phyloP scores from a whole-genome alignment of 2,113 vertebrate genomes.

The Toxotes chatareus region DNA sequence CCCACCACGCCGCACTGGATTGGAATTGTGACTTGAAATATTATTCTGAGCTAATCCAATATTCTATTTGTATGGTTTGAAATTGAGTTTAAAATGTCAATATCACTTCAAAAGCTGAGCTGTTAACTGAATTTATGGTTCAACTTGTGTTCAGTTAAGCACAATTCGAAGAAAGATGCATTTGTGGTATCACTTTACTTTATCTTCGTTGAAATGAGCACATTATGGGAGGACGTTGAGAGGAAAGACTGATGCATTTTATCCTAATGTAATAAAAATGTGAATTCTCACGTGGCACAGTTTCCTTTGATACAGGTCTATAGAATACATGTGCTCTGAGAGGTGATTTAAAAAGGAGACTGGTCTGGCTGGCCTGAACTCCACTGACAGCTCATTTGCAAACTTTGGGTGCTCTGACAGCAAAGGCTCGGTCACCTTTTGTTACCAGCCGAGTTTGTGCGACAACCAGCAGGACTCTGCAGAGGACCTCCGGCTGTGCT shows the following conservation, averaged over 20 bases:
- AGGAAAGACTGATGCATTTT: conserved; percentile 52
- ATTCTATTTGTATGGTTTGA: conserved; percentile 74
- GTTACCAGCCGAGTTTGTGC: conserved; percentile 36
- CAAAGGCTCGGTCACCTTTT: conserved; percentile 47
- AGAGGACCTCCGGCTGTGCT: conserved; percentile 58
- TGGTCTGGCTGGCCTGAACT: conserved; percentile 30
- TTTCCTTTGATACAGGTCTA: conserved; percentile 22
- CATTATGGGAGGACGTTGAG: conserved; percentile 12
- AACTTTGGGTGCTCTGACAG: conserved; percentile 47
- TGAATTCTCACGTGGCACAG: conserved; percentile 17
- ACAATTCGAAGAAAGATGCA: conserved; percentile 39
- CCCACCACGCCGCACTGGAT: conserved; percentile 46
- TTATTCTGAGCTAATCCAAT: conserved; percentile 78
- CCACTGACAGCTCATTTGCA: conserved; percentile 50
- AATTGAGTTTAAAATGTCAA: conserved; percentile 83
- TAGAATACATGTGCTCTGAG: conserved; percentile 15
- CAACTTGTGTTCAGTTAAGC: conserved; percentile 42
- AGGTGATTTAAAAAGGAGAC: conserved; percentile 28
- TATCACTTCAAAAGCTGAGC: conserved; percentile 74
- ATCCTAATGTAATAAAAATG: conserved; percentile 40
- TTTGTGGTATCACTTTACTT: conserved; percentile 37
- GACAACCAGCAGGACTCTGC: conserved; percentile 45
- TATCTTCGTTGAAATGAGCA: conserved; percentile 32
- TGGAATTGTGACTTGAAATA: conserved; percentile 74
- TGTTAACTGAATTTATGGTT: conserved; percentile 61